A percentile compares a stretch with the other conserved stretches of the same genome.
Evolutionary conservation across 1,140 invertebrate genomes (phyloP).

Genomic region (Eumaeus atala): DNA sequence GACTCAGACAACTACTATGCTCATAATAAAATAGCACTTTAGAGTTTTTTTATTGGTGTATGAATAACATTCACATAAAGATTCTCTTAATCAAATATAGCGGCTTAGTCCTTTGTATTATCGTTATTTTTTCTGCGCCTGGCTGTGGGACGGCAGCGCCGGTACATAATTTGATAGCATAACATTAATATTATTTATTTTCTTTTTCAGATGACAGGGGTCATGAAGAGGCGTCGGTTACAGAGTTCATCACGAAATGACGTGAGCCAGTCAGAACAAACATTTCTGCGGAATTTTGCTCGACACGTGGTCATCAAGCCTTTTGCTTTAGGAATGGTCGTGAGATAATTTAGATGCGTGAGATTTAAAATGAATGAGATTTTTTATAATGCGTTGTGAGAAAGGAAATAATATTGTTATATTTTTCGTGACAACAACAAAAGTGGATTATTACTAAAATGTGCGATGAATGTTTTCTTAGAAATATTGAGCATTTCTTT

Average conservation of each 20-base stretch:
- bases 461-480: background rate
- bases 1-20: no score
- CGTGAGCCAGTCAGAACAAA: slow-evolving; percentile 38
- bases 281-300: slow-evolving; percentile 36
- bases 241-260: slow-evolving; percentile 56
- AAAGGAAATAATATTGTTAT: slow-evolving; percentile 37
- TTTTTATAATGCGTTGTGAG: slow-evolving; percentile 64
- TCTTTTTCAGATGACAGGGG: slow-evolving; percentile 64
- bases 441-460: slow-evolving; percentile 28
- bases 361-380: slow-evolving; percentile 20
- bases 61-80: no score
- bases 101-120: no score
- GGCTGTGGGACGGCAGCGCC: no score
- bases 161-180: no score
- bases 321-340: slow-evolving; percentile 33
- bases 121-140: no score
- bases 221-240: slow-evolving; percentile 60
- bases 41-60: no score
- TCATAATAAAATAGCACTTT: no score
- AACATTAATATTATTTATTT: slow-evolving; percentile 3
- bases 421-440: slow-evolving; percentile 44
- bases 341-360: slow-evolving; percentile 27
- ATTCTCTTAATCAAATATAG: no score
- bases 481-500: background rate
- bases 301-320: slow-evolving; percentile 30